Conservation (phyloP, 1,140 invertebrate genomes). For the Euschistus heros region DNA sequence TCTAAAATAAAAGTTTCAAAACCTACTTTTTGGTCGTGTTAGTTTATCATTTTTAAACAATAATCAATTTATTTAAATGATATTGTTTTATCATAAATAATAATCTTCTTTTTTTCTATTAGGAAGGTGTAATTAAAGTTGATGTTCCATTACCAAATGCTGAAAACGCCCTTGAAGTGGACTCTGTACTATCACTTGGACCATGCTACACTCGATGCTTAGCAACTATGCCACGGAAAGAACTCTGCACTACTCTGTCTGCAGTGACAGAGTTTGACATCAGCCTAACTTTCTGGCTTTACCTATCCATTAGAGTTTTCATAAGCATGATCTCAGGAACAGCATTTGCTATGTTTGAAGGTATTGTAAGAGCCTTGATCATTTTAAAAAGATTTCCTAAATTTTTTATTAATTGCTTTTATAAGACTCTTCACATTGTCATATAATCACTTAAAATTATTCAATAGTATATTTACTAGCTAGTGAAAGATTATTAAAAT, state of each 20-base stretch:
- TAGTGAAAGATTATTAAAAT: too few relatives aligned
- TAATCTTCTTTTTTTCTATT: not conserved
- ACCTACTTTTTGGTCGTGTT: too few relatives aligned
- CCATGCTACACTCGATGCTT: constrained; percentile 42
- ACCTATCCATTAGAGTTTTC: constrained; percentile 58
- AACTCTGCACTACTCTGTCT: constrained; percentile 49
- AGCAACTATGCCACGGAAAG: constrained; percentile 41
- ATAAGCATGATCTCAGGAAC: constrained; percentile 52
- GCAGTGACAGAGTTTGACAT: constrained; percentile 49
- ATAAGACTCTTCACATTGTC: too few relatives aligned
- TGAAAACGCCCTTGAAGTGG: constrained; percentile 29
- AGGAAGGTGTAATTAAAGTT: constrained; percentile 28
- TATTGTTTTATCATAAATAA: not conserved
- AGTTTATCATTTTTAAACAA: too few relatives aligned
- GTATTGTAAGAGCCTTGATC: constrained; percentile 2
- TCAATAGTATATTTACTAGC: too few relatives aligned
- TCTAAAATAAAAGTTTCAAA: too few relatives aligned
- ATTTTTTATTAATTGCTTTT: not conserved
- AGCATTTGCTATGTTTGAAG: constrained; percentile 71
- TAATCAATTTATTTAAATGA: too few relatives aligned
- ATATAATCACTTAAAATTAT: too few relatives aligned
- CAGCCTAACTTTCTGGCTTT: constrained; percentile 61
- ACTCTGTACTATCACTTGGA: constrained; percentile 27
- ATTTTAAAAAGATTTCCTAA: too few relatives aligned
- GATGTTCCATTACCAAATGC: constrained; percentile 34